Base-by-base conservation (phyloP, 1,140 invertebrate genomes). In the Stratiolaelaps scimitus region DNA sequence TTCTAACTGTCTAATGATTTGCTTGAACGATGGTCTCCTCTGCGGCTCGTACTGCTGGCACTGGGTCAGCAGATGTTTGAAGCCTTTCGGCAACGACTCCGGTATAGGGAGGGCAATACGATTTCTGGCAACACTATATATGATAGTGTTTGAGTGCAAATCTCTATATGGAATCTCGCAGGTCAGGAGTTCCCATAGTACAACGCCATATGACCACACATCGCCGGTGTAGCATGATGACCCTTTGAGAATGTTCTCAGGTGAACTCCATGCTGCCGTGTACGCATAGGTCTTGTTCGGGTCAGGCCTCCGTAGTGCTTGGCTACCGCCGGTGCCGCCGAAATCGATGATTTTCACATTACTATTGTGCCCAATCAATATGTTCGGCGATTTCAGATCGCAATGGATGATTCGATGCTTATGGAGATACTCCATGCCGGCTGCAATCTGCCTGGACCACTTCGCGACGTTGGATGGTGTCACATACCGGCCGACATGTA, bases 231-330 rank as follows among this genome's bases (percentile, higher is more conserved):
- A 92, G 0, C 88, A 94, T 75, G 90, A 97, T 0, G 87, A 87
- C 73, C 97, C 90, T 74, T 94, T 92, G 64, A 92, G 82, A 67
- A 98, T 98, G 7, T 97, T 88, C 79, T 98, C 95, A 0, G 95
- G 95, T 0, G 94, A 93, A 94, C 98, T 98, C 94, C 94, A 98
- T 0, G 91, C 89, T 1, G 95, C 90, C 0, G 94, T 98, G 34
- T 40, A 40, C 34, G 10, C 10, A 40, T 6, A 40, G 5, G 5
- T 4, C 10, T 40, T 4, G 10, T 40, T 40, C 4, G 34, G 10
- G 5, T 40, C 34, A 40, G 34, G 34, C 34, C 34, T 40, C 10
- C 67, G 90, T 91, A 73, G 92, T 86, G 75, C 92, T 92, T 87
- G 87, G 94, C 69, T 92, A 88, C 69, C 89, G 83, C 73, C 89